Evolutionary conservation across 2,888 invertebrate species (phyloP).

Genomic region (Plemyria rubiginata): DNA sequence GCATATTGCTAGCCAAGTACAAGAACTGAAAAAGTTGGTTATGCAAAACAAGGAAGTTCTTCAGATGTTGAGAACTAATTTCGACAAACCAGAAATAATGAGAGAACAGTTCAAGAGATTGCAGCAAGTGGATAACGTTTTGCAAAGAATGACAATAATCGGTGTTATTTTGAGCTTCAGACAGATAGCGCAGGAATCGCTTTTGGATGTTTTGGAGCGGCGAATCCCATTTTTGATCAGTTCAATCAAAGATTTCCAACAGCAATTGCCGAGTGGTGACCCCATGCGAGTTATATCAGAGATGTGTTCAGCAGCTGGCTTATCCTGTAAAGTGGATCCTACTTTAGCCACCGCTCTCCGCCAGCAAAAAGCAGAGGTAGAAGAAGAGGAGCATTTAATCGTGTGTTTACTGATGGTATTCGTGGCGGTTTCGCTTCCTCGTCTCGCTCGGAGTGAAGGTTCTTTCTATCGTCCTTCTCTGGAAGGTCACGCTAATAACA

Average conservation of each 20-base stretch:
- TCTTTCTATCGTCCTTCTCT: constrained; percentile 95
- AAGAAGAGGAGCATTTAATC: constrained; percentile 96
- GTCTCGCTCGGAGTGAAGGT: constrained; percentile 94
- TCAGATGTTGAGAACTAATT: constrained; percentile 95
- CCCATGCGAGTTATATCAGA: constrained; percentile 96
- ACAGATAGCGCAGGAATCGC: constrained; percentile 95
- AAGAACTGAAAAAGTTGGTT: constrained; percentile 96
- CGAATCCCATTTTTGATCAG: constrained; percentile 98
- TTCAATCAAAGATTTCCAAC: constrained; percentile 97
- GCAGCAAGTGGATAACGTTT: constrained; percentile 96
- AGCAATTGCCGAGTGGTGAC: constrained; percentile 95
- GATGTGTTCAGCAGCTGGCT: constrained; percentile 98
- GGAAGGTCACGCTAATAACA: constrained; percentile 99
- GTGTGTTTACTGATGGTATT: constrained; percentile 99
- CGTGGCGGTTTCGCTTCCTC: constrained; percentile 98
- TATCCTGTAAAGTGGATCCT: constrained; percentile 97
- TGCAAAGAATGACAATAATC: constrained; percentile 98
- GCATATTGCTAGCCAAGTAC: constrained; percentile 99
- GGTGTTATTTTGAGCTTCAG: constrained; percentile 99
- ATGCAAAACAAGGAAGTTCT: constrained; percentile 96
- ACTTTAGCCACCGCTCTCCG: constrained; percentile 95
- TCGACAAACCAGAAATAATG: constrained; percentile 99
- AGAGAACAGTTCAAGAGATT: constrained; percentile 96
- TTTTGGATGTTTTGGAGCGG: constrained; percentile 96
- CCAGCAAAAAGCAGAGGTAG: constrained; percentile 93